phyloP scores from a whole-genome alignment of 1,140 invertebrate genomes.

The Philotrypesis tridentata region DNA sequence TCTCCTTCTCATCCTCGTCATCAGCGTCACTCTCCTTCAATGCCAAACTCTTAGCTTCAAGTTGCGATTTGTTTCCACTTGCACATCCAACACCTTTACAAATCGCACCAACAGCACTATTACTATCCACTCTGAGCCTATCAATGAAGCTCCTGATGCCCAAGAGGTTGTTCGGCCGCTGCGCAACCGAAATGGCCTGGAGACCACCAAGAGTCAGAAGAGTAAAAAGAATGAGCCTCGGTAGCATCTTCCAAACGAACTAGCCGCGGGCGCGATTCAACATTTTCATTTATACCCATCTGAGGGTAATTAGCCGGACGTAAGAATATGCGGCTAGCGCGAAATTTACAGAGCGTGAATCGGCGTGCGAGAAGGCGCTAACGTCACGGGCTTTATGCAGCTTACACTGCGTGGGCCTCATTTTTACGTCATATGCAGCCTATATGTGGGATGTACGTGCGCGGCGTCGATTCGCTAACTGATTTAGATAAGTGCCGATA shows the following conservation, averaged over 20 bases:
- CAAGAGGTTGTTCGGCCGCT: conserved; percentile 49
- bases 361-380: background rate
- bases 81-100: conserved; percentile 3
- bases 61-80: background rate
- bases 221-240: conserved; percentile 59
- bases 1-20: background rate
- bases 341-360: conserved; percentile 73
- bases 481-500: conserved; percentile 34
- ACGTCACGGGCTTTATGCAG: background rate
- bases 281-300: conserved; percentile 69
- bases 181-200: conserved; percentile 27
- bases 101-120: background rate
- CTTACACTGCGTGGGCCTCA: background rate
- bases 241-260: conserved; percentile 69
- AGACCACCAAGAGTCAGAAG: conserved; percentile 55
- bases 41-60: background rate
- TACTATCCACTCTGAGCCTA: background rate
- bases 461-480: conserved; percentile 44
- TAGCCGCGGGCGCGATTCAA: conserved; percentile 53
- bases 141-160: background rate
- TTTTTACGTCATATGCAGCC: conserved; percentile 22
- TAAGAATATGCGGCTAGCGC: conserved; percentile 40
- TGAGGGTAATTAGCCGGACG: background rate
- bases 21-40: background rate
- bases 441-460: background rate